phyloP scores from a whole-genome alignment of 92 coral and sea anemone genomes.

The Heteractis magnifica region DNA sequence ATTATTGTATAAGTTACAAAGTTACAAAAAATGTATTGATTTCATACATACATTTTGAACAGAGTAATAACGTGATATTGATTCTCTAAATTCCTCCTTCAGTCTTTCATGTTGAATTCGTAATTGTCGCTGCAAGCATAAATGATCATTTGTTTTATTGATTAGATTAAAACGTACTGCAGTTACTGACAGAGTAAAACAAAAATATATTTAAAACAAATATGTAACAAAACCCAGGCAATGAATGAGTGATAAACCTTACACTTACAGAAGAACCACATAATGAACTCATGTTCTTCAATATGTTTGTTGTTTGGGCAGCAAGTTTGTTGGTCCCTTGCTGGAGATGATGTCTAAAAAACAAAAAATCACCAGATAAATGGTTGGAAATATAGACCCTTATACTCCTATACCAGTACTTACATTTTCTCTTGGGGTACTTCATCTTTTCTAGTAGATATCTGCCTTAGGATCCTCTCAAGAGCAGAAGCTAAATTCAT shows the following conservation, averaged over 20 bases:
- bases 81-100: slow-evolving; percentile 89
- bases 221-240: no score
- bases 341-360: slow-evolving; percentile 80
- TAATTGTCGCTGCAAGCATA: slow-evolving; percentile 71
- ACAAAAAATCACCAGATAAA: background rate
- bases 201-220: no score
- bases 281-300: slow-evolving; percentile 76
- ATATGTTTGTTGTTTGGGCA: slow-evolving; percentile 65
- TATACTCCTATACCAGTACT: background rate
- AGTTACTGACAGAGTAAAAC: background rate
- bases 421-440: slow-evolving; percentile 69
- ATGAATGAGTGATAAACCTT: background rate
- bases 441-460: slow-evolving; percentile 59
- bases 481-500: slow-evolving; percentile 62
- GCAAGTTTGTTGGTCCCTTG: slow-evolving; percentile 88
- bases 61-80: slow-evolving; percentile 88
- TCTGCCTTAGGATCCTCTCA: slow-evolving; percentile 67
- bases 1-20: background rate
- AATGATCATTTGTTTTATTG: background rate
- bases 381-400: background rate
- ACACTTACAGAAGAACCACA: slow-evolving; percentile 71
- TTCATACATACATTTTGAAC: slow-evolving; percentile 81
- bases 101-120: slow-evolving; percentile 89
- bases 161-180: background rate
- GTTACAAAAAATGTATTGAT: background rate